These are phyloP conservation scores for Lydus trimaculatus DNA, from an alignment of 2,888 invertebrate species.

Conservation along the genomic window DNA sequence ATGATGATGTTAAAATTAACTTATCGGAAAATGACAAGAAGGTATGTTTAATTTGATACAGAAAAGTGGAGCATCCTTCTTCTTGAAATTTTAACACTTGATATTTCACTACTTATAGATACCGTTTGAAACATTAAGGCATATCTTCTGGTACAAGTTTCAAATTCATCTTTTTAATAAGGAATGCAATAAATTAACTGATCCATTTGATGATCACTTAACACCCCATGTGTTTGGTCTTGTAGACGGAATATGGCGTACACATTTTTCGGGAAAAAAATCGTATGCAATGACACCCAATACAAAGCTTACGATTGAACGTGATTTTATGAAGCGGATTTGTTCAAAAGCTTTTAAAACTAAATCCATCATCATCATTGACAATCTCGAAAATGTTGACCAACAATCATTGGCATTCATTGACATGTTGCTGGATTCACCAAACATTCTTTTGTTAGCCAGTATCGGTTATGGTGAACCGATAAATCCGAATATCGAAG, in stretches of 20 bases:
- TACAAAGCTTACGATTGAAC: slow-evolving; percentile 41
- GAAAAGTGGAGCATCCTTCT: too few species aligned
- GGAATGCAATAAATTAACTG: slow-evolving; percentile 55
- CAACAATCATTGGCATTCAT: slow-evolving; percentile 65
- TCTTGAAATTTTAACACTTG: too few species aligned
- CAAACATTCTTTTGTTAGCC: slow-evolving; percentile 60
- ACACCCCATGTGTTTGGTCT: slow-evolving; percentile 57
- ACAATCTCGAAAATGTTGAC: slow-evolving; percentile 68
- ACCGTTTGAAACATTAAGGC: too few species aligned
- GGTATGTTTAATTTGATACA: too few species aligned
- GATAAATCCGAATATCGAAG: slow-evolving; percentile 5
- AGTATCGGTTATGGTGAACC: slow-evolving; percentile 42
- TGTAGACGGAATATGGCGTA: slow-evolving; percentile 63
- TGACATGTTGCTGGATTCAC: slow-evolving; percentile 59
- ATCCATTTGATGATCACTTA: slow-evolving; percentile 53
- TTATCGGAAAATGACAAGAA: too few species aligned
- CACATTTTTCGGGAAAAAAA: slow-evolving; percentile 53
- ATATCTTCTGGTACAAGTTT: too few species aligned
- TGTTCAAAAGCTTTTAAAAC: slow-evolving; percentile 20
- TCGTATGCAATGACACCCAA: slow-evolving; percentile 45
- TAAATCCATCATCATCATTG: slow-evolving; percentile 63
- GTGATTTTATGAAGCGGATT: slow-evolving; percentile 22
- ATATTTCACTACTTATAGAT: too few species aligned
- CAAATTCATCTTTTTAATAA: too few species aligned
- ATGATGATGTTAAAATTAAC: too few species aligned